Evolutionary conservation across 2,797 vertebrate species (phyloP), one percentile per base, ranked within the genome.

Genomic region (Myripristis murdjan): DNA sequence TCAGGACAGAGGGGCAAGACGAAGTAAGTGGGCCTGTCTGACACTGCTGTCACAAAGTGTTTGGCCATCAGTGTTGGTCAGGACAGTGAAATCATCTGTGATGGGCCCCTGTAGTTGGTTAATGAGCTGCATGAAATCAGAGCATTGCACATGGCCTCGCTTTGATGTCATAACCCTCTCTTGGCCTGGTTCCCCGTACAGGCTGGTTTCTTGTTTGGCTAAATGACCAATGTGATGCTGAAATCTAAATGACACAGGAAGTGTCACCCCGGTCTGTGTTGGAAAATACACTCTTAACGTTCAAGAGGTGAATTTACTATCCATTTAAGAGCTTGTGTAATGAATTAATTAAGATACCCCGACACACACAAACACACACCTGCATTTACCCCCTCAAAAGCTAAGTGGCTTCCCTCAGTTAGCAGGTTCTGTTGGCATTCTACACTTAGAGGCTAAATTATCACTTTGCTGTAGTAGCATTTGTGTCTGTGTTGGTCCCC

Each of bases 1-100:
- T 92, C 91, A 91, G 94, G 87, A 90, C 91, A 81, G 82, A 89
- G 82, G 83, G 87, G 84, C 72, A 84, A 90, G 76, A 78, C 81
- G 1, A 90, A 92, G 94, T 95, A 91, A 91, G 91, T 82, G 37
- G 73, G 53, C 54, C 56, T 64, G 53, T 18, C 63, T 64, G 53
- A 63, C 8, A 8, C 16, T 4, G 35, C 39, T 33, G 63, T 64
- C 35, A 56, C 24, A 61, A 82, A 64, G 59, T 31, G 44, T 82
- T 67, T 70, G 56, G 48, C 49, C 20, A 16, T 46, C 39, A 8
- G 43, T 9, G 22, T 64, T 67, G 59, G 57, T 57, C 28, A 43
- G 26, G 9, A 49, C 31, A 22, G 65, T 20, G 37, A 76, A 70
- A 64, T 76, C 18, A 58, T 72, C 69, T 85, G 64, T 52, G 43